Evolutionary conservation across 2,888 invertebrate genomes (phyloP), one percentile per base, ranked within the genome.

Genomic region (Temnothorax rugatulus): DNA sequence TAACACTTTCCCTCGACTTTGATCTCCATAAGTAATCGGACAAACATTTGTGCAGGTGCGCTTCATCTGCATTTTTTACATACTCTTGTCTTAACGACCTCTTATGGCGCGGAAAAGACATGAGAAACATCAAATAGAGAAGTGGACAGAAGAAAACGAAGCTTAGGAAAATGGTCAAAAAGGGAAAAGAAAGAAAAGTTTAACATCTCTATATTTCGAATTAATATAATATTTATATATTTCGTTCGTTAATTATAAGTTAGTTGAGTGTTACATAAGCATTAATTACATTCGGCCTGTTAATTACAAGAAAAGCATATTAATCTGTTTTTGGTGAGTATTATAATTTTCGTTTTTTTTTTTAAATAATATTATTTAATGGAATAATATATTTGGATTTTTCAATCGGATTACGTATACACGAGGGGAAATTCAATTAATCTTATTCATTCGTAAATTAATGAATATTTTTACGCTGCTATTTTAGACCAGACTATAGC

Each of bases 11-110:
- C 13, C 13, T 41, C 38, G n/a, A 29, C 29, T 77, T 54, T 41
- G 4, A 77, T 77, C 9, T 29, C 9, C 21, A 21, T 50, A 29
- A 61, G 7, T 74, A 50, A 63, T 77, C 18, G 9, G 13, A 9
- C 54, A 68, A 77, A 41, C 15, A 44, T 74, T 59, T 74, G 59
- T 47, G 74, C 44, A 74, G 44, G n/a, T 61, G 74, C 38, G 50
- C 9, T 71, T 18, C 38, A 52, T 66, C 41, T 25, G 0, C 15
- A 66, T 66, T 66, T 66, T 18, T 64, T 7, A 21, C 11, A 29
- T 66, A 25, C 2, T 25, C 25, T 66, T 15, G 15, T 15, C 25
- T 21, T 21, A 38, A n/a, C 1, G 5, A 5, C 2, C 34, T 11
- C 13, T 41, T 7, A 21, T 41, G 13, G 4, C 64, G 0, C n/a